A percentile compares a stretch with the other conserved stretches of the same genome.
These are phyloP conservation scores for Xylophagus ater DNA, from an alignment of 2,888 invertebrate species.

Conservation along the genomic window DNA sequence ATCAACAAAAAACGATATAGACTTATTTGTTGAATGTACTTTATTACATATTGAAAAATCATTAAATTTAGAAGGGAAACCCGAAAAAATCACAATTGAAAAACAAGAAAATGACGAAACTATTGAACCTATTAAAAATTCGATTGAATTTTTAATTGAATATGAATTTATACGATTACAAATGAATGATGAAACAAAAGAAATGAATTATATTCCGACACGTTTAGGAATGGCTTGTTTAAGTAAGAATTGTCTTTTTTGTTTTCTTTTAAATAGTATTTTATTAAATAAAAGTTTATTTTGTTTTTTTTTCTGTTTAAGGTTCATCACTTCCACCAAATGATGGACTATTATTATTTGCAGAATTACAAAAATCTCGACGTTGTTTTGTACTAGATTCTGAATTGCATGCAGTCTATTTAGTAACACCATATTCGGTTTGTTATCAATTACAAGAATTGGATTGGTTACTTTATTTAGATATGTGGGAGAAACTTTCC, in stretches of 20 bases:
- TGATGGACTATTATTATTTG: slow-evolving; percentile 79
- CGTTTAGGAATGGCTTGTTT: slow-evolving; percentile 86
- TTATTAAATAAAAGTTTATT: background rate
- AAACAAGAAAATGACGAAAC: slow-evolving; percentile 21
- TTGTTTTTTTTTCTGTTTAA: slow-evolving; percentile 13
- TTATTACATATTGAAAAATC: slow-evolving; percentile 43
- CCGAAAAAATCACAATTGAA: slow-evolving; percentile 20
- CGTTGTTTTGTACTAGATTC: slow-evolving; percentile 85
- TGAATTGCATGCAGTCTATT: slow-evolving; percentile 88
- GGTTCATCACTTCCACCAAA: slow-evolving; percentile 89
- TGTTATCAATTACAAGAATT: slow-evolving; percentile 63
- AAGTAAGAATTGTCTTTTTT: slow-evolving; percentile 24
- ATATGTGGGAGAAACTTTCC: slow-evolving; percentile 71
- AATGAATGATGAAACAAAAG: slow-evolving; percentile 38
- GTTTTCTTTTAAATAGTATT: background rate
- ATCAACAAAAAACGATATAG: slow-evolving; percentile 56
- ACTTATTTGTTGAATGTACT: slow-evolving; percentile 69
- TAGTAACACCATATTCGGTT: slow-evolving; percentile 88
- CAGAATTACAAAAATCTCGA: slow-evolving; percentile 81
- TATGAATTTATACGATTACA: slow-evolving; percentile 73
- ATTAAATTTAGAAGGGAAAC: background rate
- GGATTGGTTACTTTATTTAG: slow-evolving; percentile 70
- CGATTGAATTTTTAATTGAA: slow-evolving; percentile 58
- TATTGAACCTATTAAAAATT: slow-evolving; percentile 42
- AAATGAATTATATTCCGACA: slow-evolving; percentile 57